Base-by-base conservation (phyloP, 2,113 vertebrate species). In the Neotoma lepida region DNA sequence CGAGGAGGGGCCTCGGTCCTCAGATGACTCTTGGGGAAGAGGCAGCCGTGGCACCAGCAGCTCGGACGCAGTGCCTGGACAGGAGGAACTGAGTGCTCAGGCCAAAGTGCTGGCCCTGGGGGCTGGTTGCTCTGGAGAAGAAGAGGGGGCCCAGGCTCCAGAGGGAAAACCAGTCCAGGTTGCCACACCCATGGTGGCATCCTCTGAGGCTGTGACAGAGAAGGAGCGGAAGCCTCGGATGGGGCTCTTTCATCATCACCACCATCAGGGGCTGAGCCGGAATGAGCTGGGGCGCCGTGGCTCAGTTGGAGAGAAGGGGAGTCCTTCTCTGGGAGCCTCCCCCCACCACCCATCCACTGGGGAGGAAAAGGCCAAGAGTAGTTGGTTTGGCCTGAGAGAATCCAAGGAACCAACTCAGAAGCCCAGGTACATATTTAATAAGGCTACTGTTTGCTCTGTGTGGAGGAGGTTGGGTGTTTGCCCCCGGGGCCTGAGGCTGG, bases 371-470 rank as follows among this genome's bases (percentile, higher is more conserved):
- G 98, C 96, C 87, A 99, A 96, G 97, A 95, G 98, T 54, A 96
- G 99, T 90, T 99, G 99, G 99, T 99, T 99, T 35, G 98, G 98
- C 71, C 98, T 98, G 12, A 99, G 98, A 98, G 99, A 99, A 41
- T 54, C 97, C 44, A 98, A 98, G 96, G 99, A 98, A 94, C 94
- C 97, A 30, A 94, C 97, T 63, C 98, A 97, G 90, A 99, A 99
- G 98, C 99, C 99, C 97, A 99, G 99, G 99, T 99, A 98, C 97
- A 99, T 99, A 58, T 22, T 81, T 61, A 56, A 86, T 56, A 73
- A 46, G 85, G 35, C n/a, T 61, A 1, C 39, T 56, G 33, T 56
- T 39, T 33, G 58, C 41, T 49, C 41, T 66, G 5, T 68, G 6
- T 86, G 88, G 54, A 85, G 51, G 58, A 70, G 39, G 54, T 61